Conservation (phyloP, 2,888 invertebrate genomes). For the Drosophila greeni region DNA sequence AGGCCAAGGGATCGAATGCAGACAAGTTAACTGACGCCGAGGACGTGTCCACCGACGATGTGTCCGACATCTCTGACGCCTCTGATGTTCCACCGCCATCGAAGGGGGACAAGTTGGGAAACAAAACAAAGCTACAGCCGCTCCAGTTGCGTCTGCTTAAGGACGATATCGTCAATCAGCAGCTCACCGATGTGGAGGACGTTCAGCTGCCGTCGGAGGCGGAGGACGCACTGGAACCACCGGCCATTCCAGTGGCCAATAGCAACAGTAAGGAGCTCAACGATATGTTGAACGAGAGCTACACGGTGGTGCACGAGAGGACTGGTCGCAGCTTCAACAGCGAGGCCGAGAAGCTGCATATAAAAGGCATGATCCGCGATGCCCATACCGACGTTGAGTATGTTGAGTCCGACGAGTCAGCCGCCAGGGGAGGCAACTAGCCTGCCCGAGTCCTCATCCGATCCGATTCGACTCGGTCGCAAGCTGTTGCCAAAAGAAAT, state of each 20-base stretch:
- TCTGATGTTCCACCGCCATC: slow-evolving; percentile 54
- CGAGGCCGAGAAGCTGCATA: slow-evolving; percentile 80
- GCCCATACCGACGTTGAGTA: slow-evolving; percentile 81
- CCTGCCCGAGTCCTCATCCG: slow-evolving; percentile 26
- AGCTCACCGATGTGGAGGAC: slow-evolving; percentile 80
- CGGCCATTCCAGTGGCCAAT: slow-evolving; percentile 45
- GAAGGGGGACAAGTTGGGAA: slow-evolving; percentile 28
- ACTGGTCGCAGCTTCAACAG: slow-evolving; percentile 78
- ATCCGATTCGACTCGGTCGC: slow-evolving; percentile 17
- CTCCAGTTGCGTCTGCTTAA: slow-evolving; percentile 49
- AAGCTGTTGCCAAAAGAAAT: slow-evolving; percentile 28
- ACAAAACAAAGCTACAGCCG: slow-evolving; percentile 47
- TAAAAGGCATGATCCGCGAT: slow-evolving; percentile 80
- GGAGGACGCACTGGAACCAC: slow-evolving; percentile 78
- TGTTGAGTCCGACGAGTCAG: slow-evolving; percentile 78
- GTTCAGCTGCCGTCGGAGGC: slow-evolving; percentile 79
- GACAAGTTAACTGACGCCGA: slow-evolving; percentile 78
- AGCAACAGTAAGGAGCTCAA: slow-evolving; percentile 74
- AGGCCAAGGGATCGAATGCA: slow-evolving; percentile 29
- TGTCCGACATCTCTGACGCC: slow-evolving; percentile 58
- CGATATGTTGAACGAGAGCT: slow-evolving; percentile 79
- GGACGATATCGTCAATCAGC: slow-evolving; percentile 53
- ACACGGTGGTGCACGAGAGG: slow-evolving; percentile 79
- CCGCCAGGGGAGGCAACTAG: slow-evolving; percentile 71
- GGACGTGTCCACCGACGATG: slow-evolving; percentile 78